These are phyloP conservation scores for Portevinia maculata DNA, from an alignment of 2,888 invertebrate species.

Conservation along the genomic window DNA sequence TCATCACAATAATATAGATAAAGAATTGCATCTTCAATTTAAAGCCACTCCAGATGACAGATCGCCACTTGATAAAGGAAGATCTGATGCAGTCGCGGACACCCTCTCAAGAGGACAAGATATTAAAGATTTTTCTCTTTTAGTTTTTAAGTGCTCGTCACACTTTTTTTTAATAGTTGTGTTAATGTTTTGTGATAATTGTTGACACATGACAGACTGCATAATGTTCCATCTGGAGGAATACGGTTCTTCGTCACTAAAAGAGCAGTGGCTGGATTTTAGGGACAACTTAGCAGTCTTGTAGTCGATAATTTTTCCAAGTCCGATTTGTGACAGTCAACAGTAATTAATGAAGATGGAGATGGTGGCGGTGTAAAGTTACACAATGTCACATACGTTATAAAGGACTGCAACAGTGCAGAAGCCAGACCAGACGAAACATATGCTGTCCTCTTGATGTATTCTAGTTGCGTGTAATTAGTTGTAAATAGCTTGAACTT, in stretches of 20 bases:
- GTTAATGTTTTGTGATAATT: slow-evolving; percentile 69
- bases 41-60: slow-evolving; percentile 65
- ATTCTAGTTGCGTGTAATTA: slow-evolving; percentile 62
- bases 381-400: not conserved
- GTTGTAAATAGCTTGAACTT: slow-evolving; percentile 65
- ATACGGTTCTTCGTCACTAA: slow-evolving; percentile 22
- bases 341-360: slow-evolving; percentile 59
- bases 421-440: slow-evolving; percentile 30
- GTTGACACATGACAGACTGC: slow-evolving; percentile 69
- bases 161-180: slow-evolving; percentile 51
- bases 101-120: slow-evolving; percentile 12
- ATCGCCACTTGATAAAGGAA: slow-evolving; percentile 58
- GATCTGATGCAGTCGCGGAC: slow-evolving; percentile 19
- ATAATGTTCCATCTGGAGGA: not conserved
- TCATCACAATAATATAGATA: slow-evolving; percentile 29
- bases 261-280: slow-evolving; percentile 1
- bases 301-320: slow-evolving; percentile 60
- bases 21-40: slow-evolving; percentile 56
- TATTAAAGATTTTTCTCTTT: slow-evolving; percentile 11
- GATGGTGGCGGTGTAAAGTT: slow-evolving; percentile 44
- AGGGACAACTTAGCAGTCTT: slow-evolving; percentile 21
- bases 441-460: slow-evolving; percentile 52
- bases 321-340: slow-evolving; percentile 60
- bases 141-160: slow-evolving; percentile 45
- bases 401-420: not conserved